Conservation (phyloP, 30 jellyfish, hydroid and myxozoan genomes). For the Sanderia malayensis region DNA sequence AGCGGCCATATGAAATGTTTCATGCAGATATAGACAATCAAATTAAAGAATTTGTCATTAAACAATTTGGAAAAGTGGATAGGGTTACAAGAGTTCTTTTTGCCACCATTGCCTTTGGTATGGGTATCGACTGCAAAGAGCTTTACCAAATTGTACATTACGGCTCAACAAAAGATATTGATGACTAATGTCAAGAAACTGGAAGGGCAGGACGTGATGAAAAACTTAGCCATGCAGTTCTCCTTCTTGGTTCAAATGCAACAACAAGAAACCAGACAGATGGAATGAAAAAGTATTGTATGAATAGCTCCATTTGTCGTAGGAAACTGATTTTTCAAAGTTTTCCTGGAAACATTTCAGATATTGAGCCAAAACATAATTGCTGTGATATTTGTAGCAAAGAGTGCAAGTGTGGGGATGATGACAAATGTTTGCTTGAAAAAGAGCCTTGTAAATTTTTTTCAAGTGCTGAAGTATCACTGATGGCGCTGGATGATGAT, state of each 20-base stretch:
- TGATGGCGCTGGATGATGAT: too few relatives aligned
- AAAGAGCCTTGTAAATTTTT: too few relatives aligned
- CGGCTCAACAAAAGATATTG: background rate
- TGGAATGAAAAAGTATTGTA: background rate
- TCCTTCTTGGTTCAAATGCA: background rate
- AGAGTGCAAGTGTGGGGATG: background rate
- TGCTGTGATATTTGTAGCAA: conserved; percentile 15
- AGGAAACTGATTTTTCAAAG: conserved; percentile 1
- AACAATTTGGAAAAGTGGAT: background rate
- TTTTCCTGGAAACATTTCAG: background rate
- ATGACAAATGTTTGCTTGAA: conserved; percentile 4
- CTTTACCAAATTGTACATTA: background rate
- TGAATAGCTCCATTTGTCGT: background rate
- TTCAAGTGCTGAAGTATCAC: too few relatives aligned
- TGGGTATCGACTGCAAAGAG: conserved; percentile 10
- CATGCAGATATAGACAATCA: background rate
- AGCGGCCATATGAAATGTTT: conserved; percentile 7
- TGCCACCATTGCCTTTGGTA: conserved; percentile 1
- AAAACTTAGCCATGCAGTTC: background rate
- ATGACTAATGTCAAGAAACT: conserved; percentile 2
- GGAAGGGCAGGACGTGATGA: conserved; percentile 15
- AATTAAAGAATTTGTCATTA: background rate
- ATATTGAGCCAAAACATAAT: background rate
- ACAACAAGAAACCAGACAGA: background rate
- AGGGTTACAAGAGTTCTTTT: background rate